Conservation (phyloP, 1,140 invertebrate species). For the Aphis gossypii region DNA sequence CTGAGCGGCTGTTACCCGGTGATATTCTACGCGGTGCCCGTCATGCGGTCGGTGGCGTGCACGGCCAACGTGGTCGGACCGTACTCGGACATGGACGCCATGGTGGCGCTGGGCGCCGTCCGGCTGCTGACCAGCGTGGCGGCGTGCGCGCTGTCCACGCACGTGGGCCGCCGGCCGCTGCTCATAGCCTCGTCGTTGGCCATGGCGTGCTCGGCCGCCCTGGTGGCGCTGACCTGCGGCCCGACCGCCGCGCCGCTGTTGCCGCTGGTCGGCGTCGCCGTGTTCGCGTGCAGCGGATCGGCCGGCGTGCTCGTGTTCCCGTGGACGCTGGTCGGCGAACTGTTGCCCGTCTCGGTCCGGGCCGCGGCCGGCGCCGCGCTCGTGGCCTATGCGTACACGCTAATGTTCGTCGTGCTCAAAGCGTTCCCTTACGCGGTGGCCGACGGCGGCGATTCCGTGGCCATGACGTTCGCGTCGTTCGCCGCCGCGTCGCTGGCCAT, state of each 20-base stretch:
- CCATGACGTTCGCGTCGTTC: conserved; percentile 72
- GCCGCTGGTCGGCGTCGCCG: conserved; percentile 65
- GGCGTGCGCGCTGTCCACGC: conserved; percentile 66
- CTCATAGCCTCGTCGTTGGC: conserved; percentile 67
- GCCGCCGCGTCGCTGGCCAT: conserved; percentile 69
- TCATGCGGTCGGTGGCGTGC: conserved; percentile 66
- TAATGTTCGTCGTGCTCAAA: conserved; percentile 74
- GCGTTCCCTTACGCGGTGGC: conserved; percentile 69
- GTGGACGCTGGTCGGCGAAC: conserved; percentile 70
- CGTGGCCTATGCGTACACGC: conserved; percentile 70
- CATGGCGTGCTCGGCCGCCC: conserved; percentile 64
- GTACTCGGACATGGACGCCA: conserved; percentile 64
- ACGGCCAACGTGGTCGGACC: conserved; percentile 63
- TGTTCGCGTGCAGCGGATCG: conserved; percentile 68
- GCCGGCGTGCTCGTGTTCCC: conserved; percentile 71
- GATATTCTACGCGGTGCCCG: conserved; percentile 74
- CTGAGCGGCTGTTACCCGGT: conserved; percentile 71
- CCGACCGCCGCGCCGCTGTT: conserved; percentile 54
- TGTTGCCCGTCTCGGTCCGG: conserved; percentile 64
- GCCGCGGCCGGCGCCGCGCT: conserved; percentile 68
- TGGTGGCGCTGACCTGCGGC: not conserved
- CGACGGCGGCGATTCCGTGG: conserved; percentile 67
- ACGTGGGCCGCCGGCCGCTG: conserved; percentile 66
- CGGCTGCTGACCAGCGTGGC: conserved; percentile 67
- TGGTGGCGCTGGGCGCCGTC: conserved; percentile 67